These are phyloP conservation scores for Drosophila diplacantha DNA, from an alignment of 2,888 invertebrate species.

Conservation along the genomic window DNA sequence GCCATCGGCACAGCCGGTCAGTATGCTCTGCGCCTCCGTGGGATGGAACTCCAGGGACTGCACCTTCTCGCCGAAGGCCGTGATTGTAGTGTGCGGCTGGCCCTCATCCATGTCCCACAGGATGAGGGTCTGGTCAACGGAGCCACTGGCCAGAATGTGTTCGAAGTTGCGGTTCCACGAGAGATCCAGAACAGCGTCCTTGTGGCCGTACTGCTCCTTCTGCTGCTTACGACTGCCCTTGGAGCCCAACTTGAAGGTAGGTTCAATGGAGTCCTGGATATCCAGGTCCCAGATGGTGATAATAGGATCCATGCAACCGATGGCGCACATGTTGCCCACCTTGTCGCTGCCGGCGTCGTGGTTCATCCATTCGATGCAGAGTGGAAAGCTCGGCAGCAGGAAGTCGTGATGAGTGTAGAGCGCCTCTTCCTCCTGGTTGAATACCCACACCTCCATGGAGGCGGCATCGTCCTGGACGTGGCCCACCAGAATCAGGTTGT, in stretches of 20 bases:
- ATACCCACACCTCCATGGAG: slow-evolving; percentile 93
- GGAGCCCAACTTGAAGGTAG: slow-evolving; percentile 88
- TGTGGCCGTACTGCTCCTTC: slow-evolving; percentile 86
- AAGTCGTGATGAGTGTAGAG: slow-evolving; percentile 97
- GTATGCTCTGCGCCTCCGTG: slow-evolving; percentile 87
- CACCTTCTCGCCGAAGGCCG: slow-evolving; percentile 87
- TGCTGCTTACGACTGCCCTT: slow-evolving; percentile 86
- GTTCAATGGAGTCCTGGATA: slow-evolving; percentile 92
- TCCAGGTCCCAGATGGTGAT: slow-evolving; percentile 99
- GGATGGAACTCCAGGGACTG: slow-evolving; percentile 92
- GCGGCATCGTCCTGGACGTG: slow-evolving; percentile 92
- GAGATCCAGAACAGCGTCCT: slow-evolving; percentile 92
- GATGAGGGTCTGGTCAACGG: slow-evolving; percentile 91
- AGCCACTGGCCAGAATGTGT: slow-evolving; percentile 94
- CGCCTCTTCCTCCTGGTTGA: slow-evolving; percentile 91
- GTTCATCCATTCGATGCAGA: slow-evolving; percentile 95
- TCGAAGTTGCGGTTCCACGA: slow-evolving; percentile 91
- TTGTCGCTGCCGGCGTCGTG: slow-evolving; percentile 87
- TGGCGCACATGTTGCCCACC: slow-evolving; percentile 90
- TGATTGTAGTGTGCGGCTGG: slow-evolving; percentile 85
- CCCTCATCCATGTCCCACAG: slow-evolving; percentile 95
- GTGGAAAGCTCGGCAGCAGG: slow-evolving; percentile 90
- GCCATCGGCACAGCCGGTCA: slow-evolving; percentile 92
- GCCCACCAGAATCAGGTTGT: slow-evolving; percentile 92
- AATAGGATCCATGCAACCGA: slow-evolving; percentile 94